Base-by-base conservation (phyloP, 2,888 invertebrate species). In the Papilio demoleus region DNA sequence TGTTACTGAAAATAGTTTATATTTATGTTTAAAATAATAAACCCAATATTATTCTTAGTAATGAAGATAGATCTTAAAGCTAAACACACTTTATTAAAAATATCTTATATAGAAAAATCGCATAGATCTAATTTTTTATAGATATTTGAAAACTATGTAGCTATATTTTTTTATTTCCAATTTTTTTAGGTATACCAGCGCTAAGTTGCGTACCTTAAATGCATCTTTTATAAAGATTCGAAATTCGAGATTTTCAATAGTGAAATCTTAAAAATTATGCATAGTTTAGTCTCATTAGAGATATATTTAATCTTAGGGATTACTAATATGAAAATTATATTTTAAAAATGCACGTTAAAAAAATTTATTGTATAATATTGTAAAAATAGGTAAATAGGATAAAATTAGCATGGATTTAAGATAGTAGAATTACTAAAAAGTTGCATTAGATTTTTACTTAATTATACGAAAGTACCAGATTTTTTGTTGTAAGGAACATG, bases 401-500 rank as follows among this genome's bases (percentile, higher is more conserved):
- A 61, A 38, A 69, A 12, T 63, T 58, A 63, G 63, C 63, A 63
- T 63, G 63, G 67, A 42, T 61, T 45, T 62, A 24, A 14, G n/a
- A 24, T 59, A 59, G 4, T 8, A 42, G 19, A 17, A 38, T 12
- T 38, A 22, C 22, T 11, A 24, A 2, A 9, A 58, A 24, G 8
- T 27, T 22, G 17, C 3, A n/a, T 27, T 40, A 60, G 17, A 50
- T 34, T 36, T 38, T 8, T n/a, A 19, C 8, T 17, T 34, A 14
- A 14, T 65, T 53, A 47, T 31, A 19, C 42, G 14, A 58, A 34
- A 42, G 42, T 64, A 19, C 5, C 12, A 34, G 24, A 11, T 38
- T 14, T 36, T 6, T 40, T 2, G 11, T 64, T 64, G 59, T 38
- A 63, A 68, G 68, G 68, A 68, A 68, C 64, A 45, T 65, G 40